Conservation (phyloP, 2,797 vertebrate species). For the Rhinogobio ventralis region DNA sequence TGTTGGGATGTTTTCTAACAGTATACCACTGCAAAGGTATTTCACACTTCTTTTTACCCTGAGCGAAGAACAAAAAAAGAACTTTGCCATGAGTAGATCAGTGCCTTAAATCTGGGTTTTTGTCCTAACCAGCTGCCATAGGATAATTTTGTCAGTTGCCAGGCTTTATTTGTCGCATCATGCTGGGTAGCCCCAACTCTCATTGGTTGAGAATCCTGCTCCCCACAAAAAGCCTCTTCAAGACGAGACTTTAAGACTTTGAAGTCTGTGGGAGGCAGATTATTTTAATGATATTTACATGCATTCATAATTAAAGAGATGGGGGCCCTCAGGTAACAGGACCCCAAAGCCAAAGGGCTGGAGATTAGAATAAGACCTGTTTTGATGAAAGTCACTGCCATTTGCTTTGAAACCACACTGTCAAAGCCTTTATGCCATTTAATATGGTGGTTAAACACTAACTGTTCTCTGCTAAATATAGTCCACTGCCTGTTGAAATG, state of each 20-base stretch:
- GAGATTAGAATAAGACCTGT: conserved; percentile 44
- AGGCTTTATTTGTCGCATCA: background rate
- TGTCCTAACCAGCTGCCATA: background rate
- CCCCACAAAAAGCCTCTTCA: conserved; percentile 3
- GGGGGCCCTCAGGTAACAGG: conserved; percentile 66
- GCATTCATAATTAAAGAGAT: conserved; percentile 75
- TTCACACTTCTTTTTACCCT: background rate
- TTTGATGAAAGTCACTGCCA: conserved; percentile 37
- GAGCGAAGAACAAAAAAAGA: background rate
- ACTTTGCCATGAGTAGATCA: background rate
- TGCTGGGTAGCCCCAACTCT: background rate
- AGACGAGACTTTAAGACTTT: conserved; percentile 61
- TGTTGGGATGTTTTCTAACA: background rate
- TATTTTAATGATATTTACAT: conserved; percentile 78
- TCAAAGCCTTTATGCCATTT: conserved; percentile 35
- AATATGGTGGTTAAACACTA: conserved; percentile 39
- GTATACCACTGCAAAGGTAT: background rate
- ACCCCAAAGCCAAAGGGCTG: conserved; percentile 67
- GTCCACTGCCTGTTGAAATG: conserved; percentile 20
- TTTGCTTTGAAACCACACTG: conserved; percentile 50
- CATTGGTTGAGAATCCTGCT: background rate
- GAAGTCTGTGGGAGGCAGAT: conserved; percentile 71
- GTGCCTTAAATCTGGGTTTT: background rate
- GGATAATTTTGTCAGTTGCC: background rate
- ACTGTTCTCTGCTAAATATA: conserved; percentile 35